A percentile compares a stretch with the other conserved stretches of the same genome.
Conservation (phyloP, 2,113 vertebrate genomes). For the Stegostoma tigrinum region DNA sequence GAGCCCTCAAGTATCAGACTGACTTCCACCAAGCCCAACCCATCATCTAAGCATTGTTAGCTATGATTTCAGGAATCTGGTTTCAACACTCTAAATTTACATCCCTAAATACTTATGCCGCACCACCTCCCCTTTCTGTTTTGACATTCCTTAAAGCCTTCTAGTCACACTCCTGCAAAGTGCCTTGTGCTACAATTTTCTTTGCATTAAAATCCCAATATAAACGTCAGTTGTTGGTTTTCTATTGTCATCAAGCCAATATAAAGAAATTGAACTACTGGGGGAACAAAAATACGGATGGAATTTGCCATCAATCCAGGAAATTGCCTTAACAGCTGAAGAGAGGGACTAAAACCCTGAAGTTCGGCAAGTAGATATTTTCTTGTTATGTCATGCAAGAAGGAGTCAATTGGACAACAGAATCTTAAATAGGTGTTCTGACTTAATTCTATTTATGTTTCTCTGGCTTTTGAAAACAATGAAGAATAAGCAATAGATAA, state of each 20-base stretch:
- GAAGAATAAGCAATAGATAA: background rate
- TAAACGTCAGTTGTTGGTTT: background rate
- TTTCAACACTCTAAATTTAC: background rate
- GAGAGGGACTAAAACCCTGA: background rate
- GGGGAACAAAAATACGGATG: background rate
- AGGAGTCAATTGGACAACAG: background rate
- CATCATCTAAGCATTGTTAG: constrained; percentile 33
- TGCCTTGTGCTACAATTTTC: background rate
- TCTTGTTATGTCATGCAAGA: background rate
- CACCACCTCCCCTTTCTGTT: background rate
- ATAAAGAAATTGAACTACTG: background rate
- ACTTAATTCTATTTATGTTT: background rate
- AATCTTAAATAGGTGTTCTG: background rate
- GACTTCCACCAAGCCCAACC: constrained; percentile 12
- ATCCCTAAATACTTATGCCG: background rate
- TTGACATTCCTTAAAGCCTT: background rate
- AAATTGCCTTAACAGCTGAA: background rate
- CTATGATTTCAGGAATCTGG: constrained; percentile 15
- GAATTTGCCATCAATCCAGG: background rate
- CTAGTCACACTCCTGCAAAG: background rate
- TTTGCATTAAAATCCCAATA: background rate
- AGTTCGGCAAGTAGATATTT: background rate
- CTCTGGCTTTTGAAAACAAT: background rate
- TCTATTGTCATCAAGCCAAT: background rate
- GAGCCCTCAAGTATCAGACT: background rate